phyloP scores from a whole-genome alignment of 2,113 vertebrate species.

The Rhegmatorhina hoffmannsi region DNA sequence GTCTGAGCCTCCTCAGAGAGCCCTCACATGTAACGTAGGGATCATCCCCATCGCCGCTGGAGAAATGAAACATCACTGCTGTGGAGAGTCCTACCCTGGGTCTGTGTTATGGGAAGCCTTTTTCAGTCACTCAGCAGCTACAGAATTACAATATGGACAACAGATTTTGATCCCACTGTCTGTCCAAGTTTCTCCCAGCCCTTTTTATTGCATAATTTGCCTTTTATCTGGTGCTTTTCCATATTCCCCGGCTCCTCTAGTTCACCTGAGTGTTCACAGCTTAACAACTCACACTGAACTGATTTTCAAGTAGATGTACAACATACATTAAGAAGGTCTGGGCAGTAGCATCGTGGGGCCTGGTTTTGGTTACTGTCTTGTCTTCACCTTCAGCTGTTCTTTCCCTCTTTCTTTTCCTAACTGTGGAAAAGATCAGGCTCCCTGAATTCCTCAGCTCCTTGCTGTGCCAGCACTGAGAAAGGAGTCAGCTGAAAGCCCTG shows the following conservation, averaged over 20 bases:
- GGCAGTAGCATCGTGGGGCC: background rate
- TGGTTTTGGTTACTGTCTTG: background rate
- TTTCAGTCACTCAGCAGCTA: slow-evolving; percentile 22
- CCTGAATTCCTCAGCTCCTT: background rate
- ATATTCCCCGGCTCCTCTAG: background rate
- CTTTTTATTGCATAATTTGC: slow-evolving; percentile 20
- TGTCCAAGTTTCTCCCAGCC: background rate
- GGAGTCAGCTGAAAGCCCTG: background rate
- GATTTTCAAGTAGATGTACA: background rate
- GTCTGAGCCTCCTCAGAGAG: background rate
- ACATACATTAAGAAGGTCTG: background rate
- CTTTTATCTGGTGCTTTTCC: background rate
- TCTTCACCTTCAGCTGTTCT: background rate
- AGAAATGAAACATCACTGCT: background rate
- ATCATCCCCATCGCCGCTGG: background rate
- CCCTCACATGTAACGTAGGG: fast-evolving
- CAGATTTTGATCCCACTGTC: slow-evolving; percentile 16
- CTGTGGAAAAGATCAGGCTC: background rate
- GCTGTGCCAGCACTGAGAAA: background rate
- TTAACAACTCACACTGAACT: slow-evolving; percentile 13
- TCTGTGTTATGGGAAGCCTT: background rate
- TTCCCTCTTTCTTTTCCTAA: background rate
- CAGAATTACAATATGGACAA: slow-evolving; percentile 24
- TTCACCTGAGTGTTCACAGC: slow-evolving; percentile 38
- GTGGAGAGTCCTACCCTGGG: background rate